Percentiles rank a stretch among this genome's conserved stretches.
These are phyloP conservation scores for Tridacna crocea DNA, from an alignment of 2,888 invertebrate genomes.

Conservation along the genomic window DNA sequence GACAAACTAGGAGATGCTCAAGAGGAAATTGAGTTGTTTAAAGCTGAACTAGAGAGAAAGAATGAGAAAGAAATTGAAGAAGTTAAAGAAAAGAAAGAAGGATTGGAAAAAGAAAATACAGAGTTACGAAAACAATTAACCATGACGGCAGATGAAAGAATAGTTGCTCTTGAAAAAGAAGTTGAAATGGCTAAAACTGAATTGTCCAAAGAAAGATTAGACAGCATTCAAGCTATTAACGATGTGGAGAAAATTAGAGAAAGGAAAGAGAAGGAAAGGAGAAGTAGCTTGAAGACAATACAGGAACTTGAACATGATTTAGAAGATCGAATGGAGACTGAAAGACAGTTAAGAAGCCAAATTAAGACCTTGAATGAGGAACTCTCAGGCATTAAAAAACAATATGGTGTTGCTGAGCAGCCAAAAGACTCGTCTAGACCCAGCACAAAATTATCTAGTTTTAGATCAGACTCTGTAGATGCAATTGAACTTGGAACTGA, in stretches of 20 bases:
- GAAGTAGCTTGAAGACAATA: constrained; percentile 50
- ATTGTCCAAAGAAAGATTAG: constrained; percentile 53
- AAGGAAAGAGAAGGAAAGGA: constrained; percentile 54
- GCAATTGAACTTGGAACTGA: constrained; percentile 59
- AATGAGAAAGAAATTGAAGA: constrained; percentile 29
- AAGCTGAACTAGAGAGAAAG: constrained; percentile 48
- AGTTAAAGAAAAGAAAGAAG: constrained; percentile 31
- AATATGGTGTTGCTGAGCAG: constrained; percentile 51
- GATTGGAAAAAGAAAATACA: constrained; percentile 42
- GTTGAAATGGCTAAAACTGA: constrained; percentile 52
- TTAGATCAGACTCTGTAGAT: constrained; percentile 41
- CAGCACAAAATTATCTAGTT: constrained; percentile 9
- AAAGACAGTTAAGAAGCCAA: constrained; percentile 48
- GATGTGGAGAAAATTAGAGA: constrained; percentile 57
- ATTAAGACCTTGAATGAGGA: constrained; percentile 64
- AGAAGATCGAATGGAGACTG: constrained; percentile 44
- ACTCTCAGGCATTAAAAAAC: constrained; percentile 50
- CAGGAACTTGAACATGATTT: constrained; percentile 55
- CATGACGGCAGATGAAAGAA: constrained; percentile 38
- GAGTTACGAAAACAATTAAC: constrained; percentile 45
- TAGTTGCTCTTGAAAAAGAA: constrained; percentile 44
- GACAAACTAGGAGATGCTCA: constrained; percentile 52
- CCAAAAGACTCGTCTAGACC: constrained; percentile 37
- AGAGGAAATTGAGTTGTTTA: constrained; percentile 55
- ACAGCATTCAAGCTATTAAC: constrained; percentile 56